Evolutionary conservation across 2,113 vertebrate species (phyloP), one percentile per base, ranked within the genome.

Genomic region (Proterorhinus semilunaris): DNA sequence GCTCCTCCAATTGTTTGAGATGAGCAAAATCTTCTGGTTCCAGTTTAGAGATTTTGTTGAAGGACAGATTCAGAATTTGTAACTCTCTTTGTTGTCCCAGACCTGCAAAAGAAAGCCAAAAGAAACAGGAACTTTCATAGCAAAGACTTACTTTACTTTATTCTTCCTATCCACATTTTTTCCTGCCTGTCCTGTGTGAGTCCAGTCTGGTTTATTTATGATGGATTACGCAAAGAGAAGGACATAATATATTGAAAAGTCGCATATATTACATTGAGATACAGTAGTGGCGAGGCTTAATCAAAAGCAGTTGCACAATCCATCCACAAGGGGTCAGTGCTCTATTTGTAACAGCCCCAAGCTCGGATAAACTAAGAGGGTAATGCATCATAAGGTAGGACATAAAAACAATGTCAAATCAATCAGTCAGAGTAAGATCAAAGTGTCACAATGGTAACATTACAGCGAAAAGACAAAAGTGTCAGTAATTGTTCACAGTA

Each of bases 11-110:
- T 66, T 90, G 79, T 5, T 63, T 88, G 59, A 94, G 95, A 69
- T 91, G 90, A 4, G 64, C 76, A 43, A 96, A 91, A 48, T 94
- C 93, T 45, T 55, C 78, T 17, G 16, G 52, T 6, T 48, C 79
- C 10, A 96, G 76, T 36, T 81, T 75, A 5, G 74, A 79, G 82
- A 98, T 96, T 72, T 27, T 69, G 75, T 96, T 97, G 81, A 92
- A 92, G 59, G 95, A 93, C 53, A 98, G 87, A 54, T 79, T 83
- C 75, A 98, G 84, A 67, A 89, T 91, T 79, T 91, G 86, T 64
- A 97, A 78, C 6, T 89, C 91, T 16, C 62, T 50, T 6, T 79
- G 49, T 8, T 69, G 76, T 21, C 76, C 69, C 61, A 94, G 66
- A 12, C 93, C 93, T 93, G 70, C 6, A 75, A 36, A 44, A 77